Evolutionary conservation across 2,888 invertebrate species (phyloP), one percentile per base, ranked within the genome.

Genomic region (Archips crataeganus): DNA sequence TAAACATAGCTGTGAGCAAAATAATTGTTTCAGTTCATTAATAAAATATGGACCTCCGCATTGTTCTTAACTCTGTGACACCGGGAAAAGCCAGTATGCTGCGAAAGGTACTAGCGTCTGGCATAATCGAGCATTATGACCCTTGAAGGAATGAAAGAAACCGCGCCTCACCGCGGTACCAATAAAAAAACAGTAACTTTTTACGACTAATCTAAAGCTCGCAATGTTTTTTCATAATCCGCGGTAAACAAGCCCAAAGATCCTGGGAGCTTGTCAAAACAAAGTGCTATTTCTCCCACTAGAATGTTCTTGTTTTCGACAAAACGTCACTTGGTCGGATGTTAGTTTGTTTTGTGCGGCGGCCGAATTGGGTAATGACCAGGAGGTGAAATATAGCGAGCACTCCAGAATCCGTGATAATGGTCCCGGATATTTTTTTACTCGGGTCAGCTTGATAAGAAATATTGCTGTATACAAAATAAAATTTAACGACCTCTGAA

Each of bases 261-360:
- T 51, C 45, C 45, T 6, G 45, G 61, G 57, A 61, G 54, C 66
- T 74, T 74, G 74, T 74, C 74, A 74, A 74, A 74, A 74, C 74
- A 70, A 74, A 74, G 74, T 70, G 70, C 70, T 70, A 74, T 74
- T 74, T 74, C 61, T 69, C 70, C 62, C 54, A 59, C 70, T 62
- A 66, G 61, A 74, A 74, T 70, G 74, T 70, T 62, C 74, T 74
- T 74, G 74, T 74, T 74, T 74, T 74, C 70, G 70, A 57, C 60
- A 70, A 66, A 65, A 70, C 51, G 74, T 70, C 74, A 70, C 65
- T 74, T 34, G 54, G 60, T 61, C 45, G 72, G 67, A 72, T 62
- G 72, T 68, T 71, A 66, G 67, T 72, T 73, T 73, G 59, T 57
- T 73, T 73, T 73, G 73, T 67, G 61, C 34, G 62, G 61, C 32